These are phyloP conservation scores for Bacillus rossius DNA, from an alignment of 1,140 invertebrate species.

Conservation along the genomic window DNA sequence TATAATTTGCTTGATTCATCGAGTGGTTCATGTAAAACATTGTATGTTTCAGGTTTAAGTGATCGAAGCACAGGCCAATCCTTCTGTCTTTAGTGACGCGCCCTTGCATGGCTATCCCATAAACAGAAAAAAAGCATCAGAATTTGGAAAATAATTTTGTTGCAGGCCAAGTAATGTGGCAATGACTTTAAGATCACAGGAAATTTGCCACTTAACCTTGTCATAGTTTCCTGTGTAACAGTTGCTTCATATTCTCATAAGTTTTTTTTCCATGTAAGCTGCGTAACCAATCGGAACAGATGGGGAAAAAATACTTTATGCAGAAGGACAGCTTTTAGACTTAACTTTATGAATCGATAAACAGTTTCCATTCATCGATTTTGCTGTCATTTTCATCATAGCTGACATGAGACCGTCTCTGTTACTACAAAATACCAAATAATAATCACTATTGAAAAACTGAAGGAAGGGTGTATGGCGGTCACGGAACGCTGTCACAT, in stretches of 20 bases:
- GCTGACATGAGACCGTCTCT: constrained; percentile 24
- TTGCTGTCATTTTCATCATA: constrained; percentile 12
- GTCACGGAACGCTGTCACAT: constrained; percentile 17
- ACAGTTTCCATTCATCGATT: not conserved
- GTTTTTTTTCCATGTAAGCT: constrained; percentile 19
- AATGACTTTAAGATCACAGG: constrained; percentile 30
- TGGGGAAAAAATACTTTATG: not conserved
- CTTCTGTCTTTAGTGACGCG: constrained; percentile 23
- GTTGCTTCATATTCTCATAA: constrained; percentile 9
- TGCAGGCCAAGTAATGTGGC: constrained; percentile 29
- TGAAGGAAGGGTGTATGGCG: too few relatives aligned
- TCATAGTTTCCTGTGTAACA: constrained; percentile 29
- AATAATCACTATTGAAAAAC: constrained; percentile 18
- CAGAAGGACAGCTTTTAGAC: constrained; percentile 1
- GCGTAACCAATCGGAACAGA: constrained; percentile 13
- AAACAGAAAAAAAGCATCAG: constrained; percentile 32
- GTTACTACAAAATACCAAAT: constrained; percentile 19
- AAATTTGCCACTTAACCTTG: constrained; percentile 22
- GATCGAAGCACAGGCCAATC: constrained; percentile 26
- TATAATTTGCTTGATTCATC: constrained; percentile 25
- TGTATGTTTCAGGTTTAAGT: constrained; percentile 26
- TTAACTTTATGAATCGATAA: not conserved
- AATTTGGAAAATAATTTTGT: constrained; percentile 37
- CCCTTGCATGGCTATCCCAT: constrained; percentile 29
- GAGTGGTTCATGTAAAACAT: constrained; percentile 22